Percentiles rank a stretch among this genome's conserved stretches.
Evolutionary conservation across 2,888 invertebrate genomes (phyloP).

Genomic region (Barypeithes pellucidus): DNA sequence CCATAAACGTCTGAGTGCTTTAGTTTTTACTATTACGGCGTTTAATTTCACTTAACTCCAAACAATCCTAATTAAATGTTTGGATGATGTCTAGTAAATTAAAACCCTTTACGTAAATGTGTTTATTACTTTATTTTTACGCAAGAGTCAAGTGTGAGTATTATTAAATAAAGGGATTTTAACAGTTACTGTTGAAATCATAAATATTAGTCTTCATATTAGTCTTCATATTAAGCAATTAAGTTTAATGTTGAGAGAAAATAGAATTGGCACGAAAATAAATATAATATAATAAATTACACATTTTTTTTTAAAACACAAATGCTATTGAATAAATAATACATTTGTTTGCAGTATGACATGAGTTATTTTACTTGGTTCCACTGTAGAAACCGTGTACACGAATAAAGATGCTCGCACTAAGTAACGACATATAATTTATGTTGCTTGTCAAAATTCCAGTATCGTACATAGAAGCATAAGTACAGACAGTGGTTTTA

Average conservation of each 20-base stretch:
- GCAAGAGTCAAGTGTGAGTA: neutral
- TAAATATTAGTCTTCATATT: no score
- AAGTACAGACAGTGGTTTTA: neutral
- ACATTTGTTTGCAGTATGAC: no score
- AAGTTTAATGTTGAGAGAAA: no score
- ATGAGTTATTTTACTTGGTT: no score
- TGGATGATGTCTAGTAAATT: neutral
- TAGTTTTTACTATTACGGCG: constrained; percentile 12
- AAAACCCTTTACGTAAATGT: neutral
- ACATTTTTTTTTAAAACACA: no score
- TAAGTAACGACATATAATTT: constrained; percentile 12
- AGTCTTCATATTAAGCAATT: no score
- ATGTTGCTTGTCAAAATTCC: neutral
- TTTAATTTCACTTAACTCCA: constrained; percentile 10
- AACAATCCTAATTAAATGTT: constrained; percentile 11
- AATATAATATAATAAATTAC: no score
- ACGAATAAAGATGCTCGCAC: neutral
- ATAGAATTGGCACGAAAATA: no score
- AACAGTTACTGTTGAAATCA: no score
- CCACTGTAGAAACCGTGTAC: no score
- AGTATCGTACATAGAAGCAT: neutral
- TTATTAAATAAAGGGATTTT: no score
- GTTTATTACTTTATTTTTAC: neutral
- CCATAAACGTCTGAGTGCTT: constrained; percentile 21
- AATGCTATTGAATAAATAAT: no score